Evolutionary conservation across 1,140 invertebrate genomes (phyloP), one percentile per base, ranked within the genome.

Genomic region (Trigoniulus corallinus): DNA sequence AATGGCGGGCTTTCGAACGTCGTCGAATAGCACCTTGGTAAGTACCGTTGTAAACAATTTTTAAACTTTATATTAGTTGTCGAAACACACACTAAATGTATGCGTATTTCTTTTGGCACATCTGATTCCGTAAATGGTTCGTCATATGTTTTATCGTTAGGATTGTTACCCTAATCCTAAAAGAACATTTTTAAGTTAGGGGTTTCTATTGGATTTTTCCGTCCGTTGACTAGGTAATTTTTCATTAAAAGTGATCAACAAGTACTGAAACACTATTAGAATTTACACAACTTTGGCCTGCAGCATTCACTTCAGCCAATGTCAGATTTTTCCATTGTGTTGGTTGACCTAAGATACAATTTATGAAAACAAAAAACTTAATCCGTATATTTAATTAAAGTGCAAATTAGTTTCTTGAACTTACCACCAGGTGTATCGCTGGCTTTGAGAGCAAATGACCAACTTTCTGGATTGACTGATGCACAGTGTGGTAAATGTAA

Each of bases 231-330:
- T n/a, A n/a, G n/a, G n/a, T n/a, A n/a, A n/a, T n/a, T n/a, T n/a
- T n/a, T n/a, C n/a, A n/a, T 73, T 72, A 91, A 68, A 91, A 89
- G 68, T 89, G 87, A 68, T 89, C 85, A 44, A 89, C 82, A 68
- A 86, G 78, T 46, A 89, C 85, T 41, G 84, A 83, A 7, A 91
- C 82, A 55, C 81, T 84, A 63, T 86, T 84, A 22, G 84, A 75
- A 4, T 64, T 63, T 0, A 70, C 62, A 18, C 61, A 55, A 26
- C 64, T 65, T 47, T 63, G 64, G 25, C 56, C 56, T 4, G 62
- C 59, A 18, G 63, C 62, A 50, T 72, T 65, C 44, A 61, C 59
- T 42, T 64, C 62, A 18, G 60, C 61, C 21, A 44, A 44, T 12
- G 42, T 58, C 57, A 71, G 62, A 54, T 72, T 71, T 78, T 84